These are phyloP conservation scores for Campopleginae sp. DNA, from an alignment of 2,888 invertebrate species.

Conservation along the genomic window DNA sequence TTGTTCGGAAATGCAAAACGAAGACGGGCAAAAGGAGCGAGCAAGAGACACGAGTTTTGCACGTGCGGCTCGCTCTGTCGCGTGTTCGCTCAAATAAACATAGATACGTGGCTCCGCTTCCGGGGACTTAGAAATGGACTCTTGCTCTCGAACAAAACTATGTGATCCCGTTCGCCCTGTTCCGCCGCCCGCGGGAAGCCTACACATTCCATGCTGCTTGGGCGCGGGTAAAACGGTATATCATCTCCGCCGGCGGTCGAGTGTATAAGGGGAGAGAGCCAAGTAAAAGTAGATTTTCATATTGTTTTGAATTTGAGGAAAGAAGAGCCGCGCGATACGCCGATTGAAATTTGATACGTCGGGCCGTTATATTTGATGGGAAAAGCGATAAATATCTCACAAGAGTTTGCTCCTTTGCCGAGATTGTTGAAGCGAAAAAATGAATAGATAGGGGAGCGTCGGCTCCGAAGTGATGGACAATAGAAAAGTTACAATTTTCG, in stretches of 20 bases:
- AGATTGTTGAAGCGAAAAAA: not conserved
- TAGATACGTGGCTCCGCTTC: constrained; percentile 48
- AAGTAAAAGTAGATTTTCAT: not conserved
- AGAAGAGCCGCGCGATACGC: not conserved
- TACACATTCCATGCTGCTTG: constrained; percentile 19
- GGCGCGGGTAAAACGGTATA: not conserved
- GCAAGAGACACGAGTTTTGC: constrained; percentile 38
- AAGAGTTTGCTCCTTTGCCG: not conserved
- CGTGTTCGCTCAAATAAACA: constrained; percentile 57
- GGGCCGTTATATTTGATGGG: not conserved
- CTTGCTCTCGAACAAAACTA: constrained; percentile 53
- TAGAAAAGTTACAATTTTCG: constrained; percentile 46
- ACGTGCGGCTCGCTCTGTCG: constrained; percentile 47
- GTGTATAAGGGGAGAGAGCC: not conserved
- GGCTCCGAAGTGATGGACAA: not conserved
- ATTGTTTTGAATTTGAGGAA: not conserved
- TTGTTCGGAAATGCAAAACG: constrained; percentile 1
- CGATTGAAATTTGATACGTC: not conserved
- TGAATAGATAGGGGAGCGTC: not conserved
- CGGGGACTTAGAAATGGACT: constrained; percentile 62
- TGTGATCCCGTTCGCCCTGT: constrained; percentile 44
- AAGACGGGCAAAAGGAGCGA: constrained; percentile 7
- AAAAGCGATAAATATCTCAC: not conserved
- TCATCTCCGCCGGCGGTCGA: not conserved
- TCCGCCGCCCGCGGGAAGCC: not conserved